Evolutionary conservation across 1,140 invertebrate genomes (phyloP), one percentile per base, ranked within the genome.

Genomic region (Panagrolaimus sp.): DNA sequence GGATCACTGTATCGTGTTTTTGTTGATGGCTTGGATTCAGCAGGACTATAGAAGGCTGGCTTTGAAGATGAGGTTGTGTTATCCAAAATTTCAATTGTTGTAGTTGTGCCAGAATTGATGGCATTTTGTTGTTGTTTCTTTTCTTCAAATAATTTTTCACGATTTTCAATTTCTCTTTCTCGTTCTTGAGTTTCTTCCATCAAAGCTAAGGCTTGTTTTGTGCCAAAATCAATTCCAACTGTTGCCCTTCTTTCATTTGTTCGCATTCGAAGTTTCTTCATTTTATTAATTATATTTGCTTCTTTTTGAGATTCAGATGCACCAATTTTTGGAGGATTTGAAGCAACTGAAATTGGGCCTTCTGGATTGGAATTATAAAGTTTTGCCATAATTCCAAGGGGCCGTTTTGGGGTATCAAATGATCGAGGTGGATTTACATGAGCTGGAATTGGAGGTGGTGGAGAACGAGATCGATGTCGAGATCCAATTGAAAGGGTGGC

Each of bases 271-370:
- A 58, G 52, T 21, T 21, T 26, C 4, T 28, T 21, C 10, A 58
- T 8, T n/a, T 28, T 21, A 58, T 21, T 28, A 4, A 26, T 58
- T 12, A 58, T 58, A 28, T 28, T 28, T 8, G 52, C 21, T 58
- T 58, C 52, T 17, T 58, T 58, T 6, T 28, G 21, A 5, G 52
- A 58, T 58, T 58, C 52, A 28, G 52, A 58, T 21, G 52, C 52
- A 24, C 52, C 52, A 58, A 58, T 58, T n/a, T 28, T 21, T n/a
- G 52, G 48, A 2, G 26, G 3, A 38, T 38, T 38, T 38, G 32
- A 38, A 38, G 32, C 2, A 38, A 38, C 32, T 4, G 7, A 2
- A 38, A 4, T 38, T 38, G 32, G 32, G 7, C 32, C 32, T 38
- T 38, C 32, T 38, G 32, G 32, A 38, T 38, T 38, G 2, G 32